A percentile compares a stretch with the other conserved stretches of the same genome.
Evolutionary conservation across 2,113 vertebrate genomes (phyloP).

Genomic region (Eurypyga helias): DNA sequence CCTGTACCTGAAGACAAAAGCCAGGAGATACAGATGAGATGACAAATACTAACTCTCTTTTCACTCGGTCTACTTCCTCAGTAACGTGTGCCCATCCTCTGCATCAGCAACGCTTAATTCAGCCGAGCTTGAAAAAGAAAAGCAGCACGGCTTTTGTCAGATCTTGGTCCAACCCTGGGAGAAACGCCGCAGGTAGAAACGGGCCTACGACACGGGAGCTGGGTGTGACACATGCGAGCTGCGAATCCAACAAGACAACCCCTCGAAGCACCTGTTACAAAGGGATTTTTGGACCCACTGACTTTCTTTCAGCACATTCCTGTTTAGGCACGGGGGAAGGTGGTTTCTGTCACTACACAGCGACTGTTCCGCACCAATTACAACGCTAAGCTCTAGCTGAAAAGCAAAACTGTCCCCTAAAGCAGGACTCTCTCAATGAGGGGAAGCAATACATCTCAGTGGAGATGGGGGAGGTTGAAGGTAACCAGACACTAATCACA

Average conservation of each 20-base stretch:
- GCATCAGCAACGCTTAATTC: not conserved
- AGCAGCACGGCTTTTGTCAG: not conserved
- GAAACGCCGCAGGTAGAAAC: not conserved
- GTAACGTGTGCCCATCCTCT: not conserved
- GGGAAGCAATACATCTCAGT: not conserved
- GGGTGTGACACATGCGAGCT: not conserved
- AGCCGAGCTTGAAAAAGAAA: not conserved
- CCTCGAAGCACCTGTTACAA: not conserved
- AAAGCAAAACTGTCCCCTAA: not conserved
- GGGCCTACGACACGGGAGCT: not conserved
- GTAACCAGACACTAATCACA: not conserved
- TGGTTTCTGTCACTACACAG: not conserved
- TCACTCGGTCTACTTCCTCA: not conserved
- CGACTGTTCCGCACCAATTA: not conserved
- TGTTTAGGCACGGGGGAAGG: not conserved
- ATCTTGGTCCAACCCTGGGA: not conserved
- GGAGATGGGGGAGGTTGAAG: not conserved
- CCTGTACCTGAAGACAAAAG: slow-evolving; percentile 80
- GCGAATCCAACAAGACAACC: not conserved
- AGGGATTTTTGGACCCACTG: not conserved
- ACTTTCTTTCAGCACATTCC: not conserved
- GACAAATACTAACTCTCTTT: not conserved
- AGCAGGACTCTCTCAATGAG: not conserved
- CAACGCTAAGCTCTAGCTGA: not conserved
- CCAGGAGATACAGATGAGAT: not conserved